Percentiles rank a stretch among this genome's conserved stretches.
These are phyloP conservation scores for Glaucomys volans DNA, from an alignment of 2,113 vertebrate species.

Conservation along the genomic window DNA sequence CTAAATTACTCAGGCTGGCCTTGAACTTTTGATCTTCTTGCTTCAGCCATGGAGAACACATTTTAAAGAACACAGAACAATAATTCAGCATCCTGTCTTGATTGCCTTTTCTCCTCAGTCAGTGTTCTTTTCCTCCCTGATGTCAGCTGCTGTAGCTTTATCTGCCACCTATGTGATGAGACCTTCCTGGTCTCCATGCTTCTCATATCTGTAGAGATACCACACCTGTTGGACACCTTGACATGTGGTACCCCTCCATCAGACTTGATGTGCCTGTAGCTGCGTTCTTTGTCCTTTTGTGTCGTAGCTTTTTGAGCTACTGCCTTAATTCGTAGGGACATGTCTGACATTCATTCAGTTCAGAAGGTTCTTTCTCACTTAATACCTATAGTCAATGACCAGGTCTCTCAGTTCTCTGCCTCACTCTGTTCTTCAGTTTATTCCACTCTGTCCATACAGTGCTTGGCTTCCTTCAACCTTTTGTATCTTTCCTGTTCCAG, in stretches of 20 bases:
- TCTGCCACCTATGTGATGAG: background rate
- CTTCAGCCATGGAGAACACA: background rate
- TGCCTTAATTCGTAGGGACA: background rate
- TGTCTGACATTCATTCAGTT: background rate
- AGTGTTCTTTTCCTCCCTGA: background rate
- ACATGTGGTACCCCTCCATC: background rate
- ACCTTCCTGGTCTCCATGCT: background rate
- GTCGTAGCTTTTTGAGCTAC: background rate
- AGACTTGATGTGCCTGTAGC: too few species aligned
- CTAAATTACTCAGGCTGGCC: background rate
- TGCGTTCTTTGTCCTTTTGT: background rate
- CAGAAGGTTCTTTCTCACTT: background rate
- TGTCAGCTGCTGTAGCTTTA: background rate
- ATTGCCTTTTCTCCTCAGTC: background rate
- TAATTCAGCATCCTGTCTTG: background rate
- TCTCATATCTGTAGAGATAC: background rate
- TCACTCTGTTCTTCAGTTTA: background rate
- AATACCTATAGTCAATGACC: background rate
- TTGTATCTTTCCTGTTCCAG: fast-evolving
- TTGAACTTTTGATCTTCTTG: background rate
- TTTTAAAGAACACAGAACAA: background rate
- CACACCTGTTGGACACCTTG: background rate
- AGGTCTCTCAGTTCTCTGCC: background rate
- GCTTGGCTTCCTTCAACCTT: background rate
- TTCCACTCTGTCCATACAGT: too few species aligned